phyloP scores from a whole-genome alignment of 1,140 invertebrate species.

The Spodoptera frugiperda region DNA sequence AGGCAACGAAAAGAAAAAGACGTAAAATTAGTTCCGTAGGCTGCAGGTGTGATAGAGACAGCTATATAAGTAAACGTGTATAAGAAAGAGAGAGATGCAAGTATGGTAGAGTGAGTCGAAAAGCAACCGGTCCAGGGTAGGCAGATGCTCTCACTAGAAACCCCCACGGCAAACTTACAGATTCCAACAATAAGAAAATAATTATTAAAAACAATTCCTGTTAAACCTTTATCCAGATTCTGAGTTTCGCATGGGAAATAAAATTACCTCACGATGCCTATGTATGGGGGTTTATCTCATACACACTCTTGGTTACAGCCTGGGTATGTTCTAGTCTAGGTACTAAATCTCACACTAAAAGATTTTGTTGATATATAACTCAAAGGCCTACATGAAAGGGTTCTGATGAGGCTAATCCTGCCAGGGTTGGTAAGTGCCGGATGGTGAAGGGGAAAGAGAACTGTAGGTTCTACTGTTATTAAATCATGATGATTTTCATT shows the following conservation, averaged over 20 bases:
- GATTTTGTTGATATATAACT: too few species aligned
- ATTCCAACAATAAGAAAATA: constrained; percentile 82
- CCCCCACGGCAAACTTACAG: constrained; percentile 77
- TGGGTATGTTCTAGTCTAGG: too few species aligned
- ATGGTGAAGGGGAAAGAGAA: too few species aligned
- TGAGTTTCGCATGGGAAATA: constrained; percentile 35
- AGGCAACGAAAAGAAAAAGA: constrained; percentile 84
- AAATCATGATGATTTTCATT: too few species aligned
- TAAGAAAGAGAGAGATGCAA: constrained; percentile 81
- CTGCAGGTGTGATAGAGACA: constrained; percentile 66
- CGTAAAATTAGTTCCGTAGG: constrained; percentile 86
- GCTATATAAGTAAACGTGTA: constrained; percentile 44
- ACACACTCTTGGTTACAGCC: background rate
- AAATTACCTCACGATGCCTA: constrained; percentile 21
- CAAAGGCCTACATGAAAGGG: too few species aligned
- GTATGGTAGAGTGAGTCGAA: constrained; percentile 82
- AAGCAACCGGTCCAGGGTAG: constrained; percentile 82
- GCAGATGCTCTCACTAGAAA: constrained; percentile 79
- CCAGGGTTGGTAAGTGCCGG: too few species aligned
- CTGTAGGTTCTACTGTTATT: too few species aligned
- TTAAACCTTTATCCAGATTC: constrained; percentile 37
- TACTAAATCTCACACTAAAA: too few species aligned
- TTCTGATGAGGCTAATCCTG: too few species aligned
- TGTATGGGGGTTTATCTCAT: background rate
- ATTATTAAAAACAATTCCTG: constrained; percentile 67